Base-by-base conservation (phyloP, 2,113 vertebrate genomes). In the Phaethon lepturus region DNA sequence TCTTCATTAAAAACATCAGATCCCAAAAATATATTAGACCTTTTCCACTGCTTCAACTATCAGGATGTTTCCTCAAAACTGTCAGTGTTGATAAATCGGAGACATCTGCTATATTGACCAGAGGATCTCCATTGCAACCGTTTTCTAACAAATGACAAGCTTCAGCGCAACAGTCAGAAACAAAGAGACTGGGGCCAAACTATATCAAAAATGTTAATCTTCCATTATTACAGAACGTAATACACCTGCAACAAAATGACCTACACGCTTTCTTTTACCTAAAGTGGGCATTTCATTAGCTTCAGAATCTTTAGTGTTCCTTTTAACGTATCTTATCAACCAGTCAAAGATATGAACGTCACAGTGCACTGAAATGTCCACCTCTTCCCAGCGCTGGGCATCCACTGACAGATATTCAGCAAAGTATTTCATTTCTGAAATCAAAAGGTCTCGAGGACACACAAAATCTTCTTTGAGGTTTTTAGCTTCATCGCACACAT, bases 361-460 rank as follows among this genome's bases (percentile, higher is more conserved):
- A 60, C 99, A 99, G 98, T 99, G 99, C 79, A 99, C 99, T 0
- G 99, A 99, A 90, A 99, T 99, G 98, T 99, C 99, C 96, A 99
- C 99, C 88, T 99, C 99, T 76, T 99, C 99, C 99, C 99, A 99
- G 93, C 99, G 98, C 98, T 99, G 99, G 24, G 99, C 93, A 87
- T 99, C 99, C 97, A 99, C 98, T 1, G 99, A 99, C 68, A 99
- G 97, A 95, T 99, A 99, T 96, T 99, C 99, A 23, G 99, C 99
- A 83, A 99, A 99, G 96, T 99, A 99, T 82, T 99, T 99, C 99
- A 99, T 99, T 98, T 99, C 99, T 35, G 99, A 99, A 63, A 99
- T 95, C 33, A 99, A 97, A 64, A 99, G 99, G 95, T 99, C 99
- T 94, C 99, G 98, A 79, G 99, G 99, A 89, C 99, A 99, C 49